phyloP scores from a whole-genome alignment of 2,888 invertebrate genomes.

The Philopedon plagiatum region DNA sequence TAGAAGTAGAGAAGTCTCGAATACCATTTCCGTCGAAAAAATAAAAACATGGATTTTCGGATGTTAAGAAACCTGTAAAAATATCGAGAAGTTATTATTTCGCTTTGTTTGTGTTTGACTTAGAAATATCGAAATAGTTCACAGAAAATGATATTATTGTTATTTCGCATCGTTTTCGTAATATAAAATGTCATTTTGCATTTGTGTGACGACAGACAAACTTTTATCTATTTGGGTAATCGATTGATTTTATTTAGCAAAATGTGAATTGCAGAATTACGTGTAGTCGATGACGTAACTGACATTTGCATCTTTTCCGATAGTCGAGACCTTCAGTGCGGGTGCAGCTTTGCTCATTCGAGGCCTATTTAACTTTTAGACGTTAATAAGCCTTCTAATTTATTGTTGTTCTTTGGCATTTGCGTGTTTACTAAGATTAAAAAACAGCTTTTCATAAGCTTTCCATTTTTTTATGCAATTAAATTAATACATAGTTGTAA shows the following conservation, averaged over 20 bases:
- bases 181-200: neutral
- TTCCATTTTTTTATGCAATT: conserved; percentile 18
- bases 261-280: conserved; percentile 26
- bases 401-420: conserved; percentile 36
- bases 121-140: no score
- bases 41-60: no score
- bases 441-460: conserved; percentile 18
- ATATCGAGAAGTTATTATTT: no score
- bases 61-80: no score
- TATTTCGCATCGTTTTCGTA: neutral
- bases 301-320: conserved; percentile 56
- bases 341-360: conserved; percentile 9
- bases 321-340: conserved; percentile 44
- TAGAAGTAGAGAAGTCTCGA: no score
- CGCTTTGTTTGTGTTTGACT: no score
- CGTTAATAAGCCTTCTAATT: conserved; percentile 28
- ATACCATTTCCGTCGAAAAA: no score
- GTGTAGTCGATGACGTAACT: conserved; percentile 54
- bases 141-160: no score
- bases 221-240: conserved; percentile 16
- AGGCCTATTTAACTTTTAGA: conserved; percentile 22
- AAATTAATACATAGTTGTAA: conserved; percentile 25
- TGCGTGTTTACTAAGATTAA: conserved; percentile 37
- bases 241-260: conserved; percentile 13
- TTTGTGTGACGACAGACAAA: neutral